Evolutionary conservation across 2,888 invertebrate genomes (phyloP).

Genomic region (Zele albiditarsus): DNA sequence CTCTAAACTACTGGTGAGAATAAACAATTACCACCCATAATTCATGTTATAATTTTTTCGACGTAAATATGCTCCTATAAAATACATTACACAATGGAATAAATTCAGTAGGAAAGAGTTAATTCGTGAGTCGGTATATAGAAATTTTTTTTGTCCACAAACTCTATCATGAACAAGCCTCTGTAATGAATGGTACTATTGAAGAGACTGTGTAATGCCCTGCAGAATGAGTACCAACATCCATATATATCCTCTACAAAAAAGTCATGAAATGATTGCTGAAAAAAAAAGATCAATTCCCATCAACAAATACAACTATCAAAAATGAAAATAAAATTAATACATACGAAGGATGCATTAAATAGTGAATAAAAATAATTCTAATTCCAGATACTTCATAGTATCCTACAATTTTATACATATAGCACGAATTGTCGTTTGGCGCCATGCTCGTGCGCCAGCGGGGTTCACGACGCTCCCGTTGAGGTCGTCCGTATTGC

Average conservation of each 20-base stretch:
- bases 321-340: neutral
- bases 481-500: constrained; percentile 3
- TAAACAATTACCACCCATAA: constrained; percentile 42
- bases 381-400: too few species aligned
- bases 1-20: constrained; percentile 32
- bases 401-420: neutral
- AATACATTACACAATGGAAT: constrained; percentile 10
- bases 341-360: neutral
- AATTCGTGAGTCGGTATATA: neutral
- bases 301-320: neutral
- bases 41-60: constrained; percentile 27
- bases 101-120: constrained; percentile 1
- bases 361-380: neutral
- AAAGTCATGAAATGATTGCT: neutral
- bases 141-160: neutral
- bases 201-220: neutral
- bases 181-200: neutral
- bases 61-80: neutral
- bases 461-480: neutral
- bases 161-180: neutral
- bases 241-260: neutral
- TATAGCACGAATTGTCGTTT: neutral
- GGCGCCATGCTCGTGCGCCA: constrained; percentile 11
- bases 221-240: neutral
- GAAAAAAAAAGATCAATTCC: neutral